Evolutionary conservation across 2,113 vertebrate genomes (phyloP).

Genomic region (human (Homo sapiens)): GRCh38 chr19:33379001-33379500

Average conservation of each 20-base stretch:
- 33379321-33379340: constrained; percentile 93
- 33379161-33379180: constrained; percentile 71
- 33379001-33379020: constrained; percentile 53
- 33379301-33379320: constrained; percentile 86
- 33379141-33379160: constrained; percentile 81
- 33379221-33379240: constrained; percentile 87
- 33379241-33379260: constrained; percentile 93
- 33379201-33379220: constrained; percentile 64
- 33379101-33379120: constrained; percentile 65
- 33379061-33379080: not conserved
- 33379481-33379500: constrained; percentile 99
- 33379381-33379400: constrained; percentile 93
- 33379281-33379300: constrained; percentile 91
- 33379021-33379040: constrained; percentile 51
- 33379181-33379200: not conserved
- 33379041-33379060: constrained; percentile 48
- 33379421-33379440: constrained; percentile 95
- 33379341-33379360: constrained; percentile 86
- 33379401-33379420: constrained; percentile 89
- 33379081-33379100: constrained; percentile 37
- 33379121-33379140: constrained; percentile 55
- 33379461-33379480: constrained; percentile 98
- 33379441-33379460: constrained; percentile 97
- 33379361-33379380: constrained; percentile 90
- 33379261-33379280: constrained; percentile 86